These are phyloP conservation scores for Aphyosemion australe DNA, from an alignment of 2,113 vertebrate genomes.

Conservation along the genomic window DNA sequence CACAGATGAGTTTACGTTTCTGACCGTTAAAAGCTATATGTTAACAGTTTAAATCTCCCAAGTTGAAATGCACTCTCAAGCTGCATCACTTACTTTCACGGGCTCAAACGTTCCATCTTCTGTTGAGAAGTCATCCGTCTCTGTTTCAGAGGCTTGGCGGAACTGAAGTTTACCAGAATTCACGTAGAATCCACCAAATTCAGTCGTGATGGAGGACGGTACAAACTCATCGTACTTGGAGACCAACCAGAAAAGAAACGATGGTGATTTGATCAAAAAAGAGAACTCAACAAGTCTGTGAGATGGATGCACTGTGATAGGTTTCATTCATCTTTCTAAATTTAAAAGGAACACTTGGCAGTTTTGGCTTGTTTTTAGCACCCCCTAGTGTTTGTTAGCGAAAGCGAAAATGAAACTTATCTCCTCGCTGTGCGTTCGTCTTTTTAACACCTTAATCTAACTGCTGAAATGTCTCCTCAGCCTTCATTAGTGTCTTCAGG, in stretches of 20 bases:
- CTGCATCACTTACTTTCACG: constrained; percentile 81
- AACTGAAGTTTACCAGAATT: constrained; percentile 92
- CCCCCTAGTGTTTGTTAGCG: no score
- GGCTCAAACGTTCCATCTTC: constrained; percentile 78
- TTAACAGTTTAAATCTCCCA: neutral
- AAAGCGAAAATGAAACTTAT: no score
- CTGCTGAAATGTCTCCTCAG: no score
- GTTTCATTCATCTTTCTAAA: no score
- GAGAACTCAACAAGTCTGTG: no score
- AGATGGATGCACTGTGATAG: no score
- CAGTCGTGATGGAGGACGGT: constrained; percentile 90
- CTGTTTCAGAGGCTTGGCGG: constrained; percentile 86
- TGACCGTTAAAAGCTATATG: constrained; percentile 43
- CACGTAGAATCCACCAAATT: constrained; percentile 95
- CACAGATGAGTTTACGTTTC: constrained; percentile 87
- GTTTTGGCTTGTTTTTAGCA: no score
- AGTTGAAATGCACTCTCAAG: neutral
- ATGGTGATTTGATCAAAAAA: neutral
- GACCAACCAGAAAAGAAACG: neutral
- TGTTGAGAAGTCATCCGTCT: constrained; percentile 75
- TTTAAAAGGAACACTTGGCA: no score
- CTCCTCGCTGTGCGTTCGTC: no score
- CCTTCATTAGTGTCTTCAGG: no score
- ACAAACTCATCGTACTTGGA: constrained; percentile 94
- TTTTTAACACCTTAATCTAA: no score